Evolutionary conservation across 2,888 invertebrate genomes (phyloP), one percentile per base, ranked within the genome.

Genomic region (Leucophenga montana): DNA sequence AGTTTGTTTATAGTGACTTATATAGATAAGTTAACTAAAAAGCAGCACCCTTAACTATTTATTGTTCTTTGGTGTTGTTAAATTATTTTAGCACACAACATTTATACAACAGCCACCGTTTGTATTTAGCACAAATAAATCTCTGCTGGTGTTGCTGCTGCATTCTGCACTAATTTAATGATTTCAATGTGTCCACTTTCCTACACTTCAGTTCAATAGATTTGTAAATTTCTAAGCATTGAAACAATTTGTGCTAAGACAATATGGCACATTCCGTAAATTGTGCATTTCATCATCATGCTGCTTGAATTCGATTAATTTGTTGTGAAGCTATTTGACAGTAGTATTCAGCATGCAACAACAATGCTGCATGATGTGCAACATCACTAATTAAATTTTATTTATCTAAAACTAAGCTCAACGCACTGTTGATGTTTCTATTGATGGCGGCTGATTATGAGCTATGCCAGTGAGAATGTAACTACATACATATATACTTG

Each of bases 111-210:
- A n/a, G 18, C 50, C n/a, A 18, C n/a, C 50, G 18, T 16, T 50
- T 16, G n/a, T n/a, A 50, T 16, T n/a, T 20, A 33, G 6, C 57
- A 57, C 31, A 20, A 57, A n/a, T 20, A 16, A 53, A 53, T 16
- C n/a, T 11, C 20, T 27, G 8, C 56, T 22, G 18, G 11, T 16
- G 13, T 16, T 16, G 13, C 50, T 16, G 13, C 50, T 16, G 4
- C 50, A 48, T 11, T 14, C 46, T 48, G 62, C 62, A 48, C 44
- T 64, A 64, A 64, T 64, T 64, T 64, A 16, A 64, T 64, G 62
- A 64, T 64, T 64, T 64, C 39, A 39, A 39, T 39, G 39, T 8
- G 1, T 18, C 39, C 11, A 22, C 14, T 14, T 31, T 0, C n/a
- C 13, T 54, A 11, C 54, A 54, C n/a, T 54, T 57, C 16, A 9